Evolutionary conservation across 2,797 vertebrate genomes (phyloP).

Genomic region (Acipenser oxyrinchus): DNA sequence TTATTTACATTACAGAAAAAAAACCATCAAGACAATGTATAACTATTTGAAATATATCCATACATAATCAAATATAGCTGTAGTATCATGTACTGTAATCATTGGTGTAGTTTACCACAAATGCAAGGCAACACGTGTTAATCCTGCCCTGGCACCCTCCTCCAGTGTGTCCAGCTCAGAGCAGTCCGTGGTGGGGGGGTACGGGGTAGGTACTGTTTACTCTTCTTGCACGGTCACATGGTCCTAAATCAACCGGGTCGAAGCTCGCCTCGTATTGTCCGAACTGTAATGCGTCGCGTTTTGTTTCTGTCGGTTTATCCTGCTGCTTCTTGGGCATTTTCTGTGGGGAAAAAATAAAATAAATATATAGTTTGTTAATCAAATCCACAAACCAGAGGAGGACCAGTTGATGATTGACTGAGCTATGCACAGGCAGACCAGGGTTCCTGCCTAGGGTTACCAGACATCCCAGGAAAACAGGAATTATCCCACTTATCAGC

Average conservation of each 20-base stretch:
- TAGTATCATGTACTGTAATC: slow-evolving; percentile 80
- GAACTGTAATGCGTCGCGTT: slow-evolving; percentile 98
- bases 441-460: too few relatives aligned
- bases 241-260: slow-evolving; percentile 94
- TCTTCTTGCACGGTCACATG: slow-evolving; percentile 7
- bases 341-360: slow-evolving; percentile 48
- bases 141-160: slow-evolving; percentile 42
- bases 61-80: slow-evolving; percentile 97
- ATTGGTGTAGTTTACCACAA: slow-evolving; percentile 98
- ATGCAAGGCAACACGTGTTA: slow-evolving; percentile 99
- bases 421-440: too few relatives aligned
- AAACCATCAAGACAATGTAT: slow-evolving; percentile 99
- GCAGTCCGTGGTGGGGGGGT: slow-evolving; percentile 13
- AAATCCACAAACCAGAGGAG: too few relatives aligned
- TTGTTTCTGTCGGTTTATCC: slow-evolving; percentile 98
- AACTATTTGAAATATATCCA: slow-evolving; percentile 99
- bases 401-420: too few relatives aligned
- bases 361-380: not conserved
- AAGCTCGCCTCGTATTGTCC: slow-evolving; percentile 97
- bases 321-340: slow-evolving; percentile 96
- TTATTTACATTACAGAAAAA: slow-evolving; percentile 99
- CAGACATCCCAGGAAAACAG: too few relatives aligned
- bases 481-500: too few relatives aligned
- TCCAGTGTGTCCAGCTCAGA: slow-evolving; percentile 36
- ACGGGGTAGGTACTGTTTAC: slow-evolving; percentile 13